Percentiles rank a stretch among this genome's conserved stretches.
These are phyloP conservation scores for Sinocyclocheilus grahami DNA, from an alignment of 2,113 vertebrate species.

Conservation along the genomic window DNA sequence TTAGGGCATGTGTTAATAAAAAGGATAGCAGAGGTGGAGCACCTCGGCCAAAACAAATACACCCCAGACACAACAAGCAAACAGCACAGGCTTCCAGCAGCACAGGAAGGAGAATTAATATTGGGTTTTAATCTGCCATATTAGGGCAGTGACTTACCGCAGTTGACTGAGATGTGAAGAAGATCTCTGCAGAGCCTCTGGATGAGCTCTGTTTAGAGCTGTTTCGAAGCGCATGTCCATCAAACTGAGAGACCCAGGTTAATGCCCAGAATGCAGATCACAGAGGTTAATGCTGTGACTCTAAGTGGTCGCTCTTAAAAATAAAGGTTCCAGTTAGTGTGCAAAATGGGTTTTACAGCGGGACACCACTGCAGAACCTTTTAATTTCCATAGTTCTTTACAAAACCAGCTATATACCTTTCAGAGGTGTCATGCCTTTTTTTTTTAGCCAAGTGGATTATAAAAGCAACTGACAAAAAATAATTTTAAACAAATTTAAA, in stretches of 20 bases:
- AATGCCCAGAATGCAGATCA: constrained; percentile 19
- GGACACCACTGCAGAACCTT: background rate
- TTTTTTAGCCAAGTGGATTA: background rate
- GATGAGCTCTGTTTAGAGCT: background rate
- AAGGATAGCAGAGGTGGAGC: constrained; percentile 62
- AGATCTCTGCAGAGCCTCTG: background rate
- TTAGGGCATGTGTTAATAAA: constrained; percentile 71
- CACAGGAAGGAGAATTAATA: constrained; percentile 56
- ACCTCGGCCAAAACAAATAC: constrained; percentile 65
- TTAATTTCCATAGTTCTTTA: background rate
- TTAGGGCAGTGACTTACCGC: constrained; percentile 39
- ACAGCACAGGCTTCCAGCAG: constrained; percentile 49
- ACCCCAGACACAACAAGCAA: constrained; percentile 47
- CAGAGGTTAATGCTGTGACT: background rate
- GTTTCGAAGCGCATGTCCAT: background rate
- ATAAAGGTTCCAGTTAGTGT: background rate
- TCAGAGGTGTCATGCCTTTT: background rate
- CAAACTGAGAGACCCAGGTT: background rate
- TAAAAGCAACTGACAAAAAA: no score
- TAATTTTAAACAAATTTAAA: no score
- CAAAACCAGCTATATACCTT: background rate
- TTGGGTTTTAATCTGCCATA: constrained; percentile 53
- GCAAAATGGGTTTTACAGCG: background rate
- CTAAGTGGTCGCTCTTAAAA: background rate
- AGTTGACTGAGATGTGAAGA: background rate